Percentiles rank a stretch among this genome's conserved stretches.
phyloP scores from a whole-genome alignment of 2,888 invertebrate genomes.

The Temnothorax unifasciatus region DNA sequence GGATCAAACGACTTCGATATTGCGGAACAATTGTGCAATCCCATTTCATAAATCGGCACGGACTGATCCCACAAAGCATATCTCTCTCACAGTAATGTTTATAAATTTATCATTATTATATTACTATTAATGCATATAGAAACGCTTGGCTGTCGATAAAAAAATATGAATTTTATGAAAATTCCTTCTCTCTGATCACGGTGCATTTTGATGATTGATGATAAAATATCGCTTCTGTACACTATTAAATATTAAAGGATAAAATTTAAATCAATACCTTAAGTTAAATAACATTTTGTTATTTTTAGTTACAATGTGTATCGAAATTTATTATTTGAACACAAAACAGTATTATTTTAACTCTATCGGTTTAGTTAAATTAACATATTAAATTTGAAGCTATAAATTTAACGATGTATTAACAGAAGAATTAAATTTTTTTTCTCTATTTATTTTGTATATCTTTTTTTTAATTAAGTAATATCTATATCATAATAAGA shows the following conservation, averaged over 20 bases:
- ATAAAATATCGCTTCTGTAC: not conserved
- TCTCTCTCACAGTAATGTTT: not conserved
- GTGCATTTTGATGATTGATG: not conserved
- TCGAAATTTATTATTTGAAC: too few relatives aligned
- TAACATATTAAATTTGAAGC: too few relatives aligned
- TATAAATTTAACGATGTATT: too few relatives aligned
- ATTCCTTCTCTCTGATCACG: not conserved
- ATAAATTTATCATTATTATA: not conserved
- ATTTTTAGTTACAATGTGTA: too few relatives aligned
- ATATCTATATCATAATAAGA: too few relatives aligned
- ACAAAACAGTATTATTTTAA: too few relatives aligned
- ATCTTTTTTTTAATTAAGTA: not conserved
- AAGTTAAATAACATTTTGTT: too few relatives aligned
- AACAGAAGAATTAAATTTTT: not conserved
- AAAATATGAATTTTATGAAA: too few relatives aligned
- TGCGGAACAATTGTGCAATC: not conserved
- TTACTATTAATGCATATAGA: not conserved
- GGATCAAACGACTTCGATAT: constrained; percentile 13
- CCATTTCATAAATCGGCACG: not conserved
- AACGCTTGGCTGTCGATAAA: not conserved
- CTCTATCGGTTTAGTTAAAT: too few relatives aligned
- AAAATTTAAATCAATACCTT: too few relatives aligned
- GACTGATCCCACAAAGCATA: not conserved
- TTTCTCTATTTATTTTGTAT: not conserved
- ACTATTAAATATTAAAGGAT: too few relatives aligned